A percentile compares a stretch with the other conserved stretches of the same genome.
Evolutionary conservation across 2,113 vertebrate species (phyloP).

Genomic region (Hypanus sabinus): DNA sequence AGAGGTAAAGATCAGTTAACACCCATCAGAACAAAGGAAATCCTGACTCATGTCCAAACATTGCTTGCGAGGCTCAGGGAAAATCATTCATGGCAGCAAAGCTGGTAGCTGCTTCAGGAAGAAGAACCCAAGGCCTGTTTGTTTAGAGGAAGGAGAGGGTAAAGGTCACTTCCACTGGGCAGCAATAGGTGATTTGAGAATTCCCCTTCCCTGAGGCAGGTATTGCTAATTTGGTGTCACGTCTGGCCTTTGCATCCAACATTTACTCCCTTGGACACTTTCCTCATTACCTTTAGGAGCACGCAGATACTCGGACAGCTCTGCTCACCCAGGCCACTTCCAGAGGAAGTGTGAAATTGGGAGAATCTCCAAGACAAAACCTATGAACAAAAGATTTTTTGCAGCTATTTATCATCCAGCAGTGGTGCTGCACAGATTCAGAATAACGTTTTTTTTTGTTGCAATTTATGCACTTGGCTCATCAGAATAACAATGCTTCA

Average conservation of each 20-base stretch:
- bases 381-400: neutral
- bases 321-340: neutral
- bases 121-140: neutral
- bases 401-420: neutral
- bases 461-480: neutral
- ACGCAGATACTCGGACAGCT: neutral
- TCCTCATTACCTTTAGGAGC: neutral
- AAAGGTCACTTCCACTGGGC: neutral
- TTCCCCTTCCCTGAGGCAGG: neutral
- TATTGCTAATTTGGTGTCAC: neutral
- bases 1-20: neutral
- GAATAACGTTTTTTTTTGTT: neutral
- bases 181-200: neutral
- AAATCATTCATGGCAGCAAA: neutral
- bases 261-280: neutral
- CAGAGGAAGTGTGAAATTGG: constrained; percentile 9
- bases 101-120: neutral
- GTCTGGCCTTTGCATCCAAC: neutral
- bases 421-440: neutral
- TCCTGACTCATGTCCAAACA: neutral
- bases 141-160: neutral
- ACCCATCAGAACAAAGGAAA: neutral
- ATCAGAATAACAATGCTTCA: neutral
- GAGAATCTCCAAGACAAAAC: neutral
- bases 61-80: neutral